Conservation (phyloP, 2,888 invertebrate species). For the Merodon equestris region DNA sequence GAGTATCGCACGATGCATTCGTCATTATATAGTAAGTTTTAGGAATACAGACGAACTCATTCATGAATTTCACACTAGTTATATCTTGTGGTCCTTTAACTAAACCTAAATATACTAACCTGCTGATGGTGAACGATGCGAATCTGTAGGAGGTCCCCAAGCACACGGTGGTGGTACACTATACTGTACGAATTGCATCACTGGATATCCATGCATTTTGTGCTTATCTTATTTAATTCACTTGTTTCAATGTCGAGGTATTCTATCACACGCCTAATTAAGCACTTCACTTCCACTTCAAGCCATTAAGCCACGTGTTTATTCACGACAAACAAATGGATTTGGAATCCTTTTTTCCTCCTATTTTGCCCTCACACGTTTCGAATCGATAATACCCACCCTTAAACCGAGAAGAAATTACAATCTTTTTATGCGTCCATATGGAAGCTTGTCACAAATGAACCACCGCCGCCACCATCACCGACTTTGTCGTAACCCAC, state of each 20-base stretch:
- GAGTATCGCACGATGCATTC: constrained; percentile 57
- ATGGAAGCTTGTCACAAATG: constrained; percentile 50
- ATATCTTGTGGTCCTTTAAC: no score
- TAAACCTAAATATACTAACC: constrained; percentile 59
- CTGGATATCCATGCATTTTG: constrained; percentile 83
- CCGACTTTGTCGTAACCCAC: constrained; percentile 3
- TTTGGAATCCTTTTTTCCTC: constrained; percentile 12
- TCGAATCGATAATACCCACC: constrained; percentile 54
- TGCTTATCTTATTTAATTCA: background rate
- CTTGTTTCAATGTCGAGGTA: constrained; percentile 12
- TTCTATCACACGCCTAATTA: constrained; percentile 28
- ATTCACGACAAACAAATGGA: constrained; percentile 24
- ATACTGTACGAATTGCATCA: constrained; percentile 84
- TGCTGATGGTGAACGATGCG: constrained; percentile 73
- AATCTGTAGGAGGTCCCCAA: constrained; percentile 77
- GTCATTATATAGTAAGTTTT: constrained; percentile 17
- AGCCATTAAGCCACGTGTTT: constrained; percentile 59
- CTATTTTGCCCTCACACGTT: background rate
- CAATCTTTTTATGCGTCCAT: constrained; percentile 44
- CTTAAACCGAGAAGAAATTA: constrained; percentile 7
- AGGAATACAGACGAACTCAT: no score
- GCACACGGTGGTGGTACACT: constrained; percentile 80
- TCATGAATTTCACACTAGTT: no score
- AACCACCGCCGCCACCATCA: constrained; percentile 12
- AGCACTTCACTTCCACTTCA: constrained; percentile 39